Conservation (phyloP, 2,888 invertebrate genomes). For the Melitaea athalia region DNA sequence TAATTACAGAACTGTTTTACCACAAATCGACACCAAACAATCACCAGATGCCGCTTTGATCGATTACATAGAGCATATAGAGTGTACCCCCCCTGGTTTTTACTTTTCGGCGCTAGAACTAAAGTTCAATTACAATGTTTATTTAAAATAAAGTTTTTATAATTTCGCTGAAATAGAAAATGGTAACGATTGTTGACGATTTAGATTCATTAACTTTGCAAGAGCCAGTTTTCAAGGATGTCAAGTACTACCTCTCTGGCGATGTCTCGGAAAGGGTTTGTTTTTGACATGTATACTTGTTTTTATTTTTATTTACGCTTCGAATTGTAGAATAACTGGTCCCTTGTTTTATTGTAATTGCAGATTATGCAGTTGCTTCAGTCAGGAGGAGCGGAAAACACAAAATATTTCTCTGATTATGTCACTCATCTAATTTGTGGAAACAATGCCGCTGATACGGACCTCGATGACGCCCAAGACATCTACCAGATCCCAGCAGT, state of each 20-base stretch:
- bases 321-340: slow-evolving; percentile 52
- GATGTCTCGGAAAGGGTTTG: slow-evolving; percentile 88
- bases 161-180: slow-evolving; percentile 58
- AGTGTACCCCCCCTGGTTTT: too few relatives aligned
- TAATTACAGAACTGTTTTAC: too few relatives aligned
- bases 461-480: slow-evolving; percentile 94
- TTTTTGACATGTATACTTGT: slow-evolving; percentile 57
- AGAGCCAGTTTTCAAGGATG: slow-evolving; percentile 89
- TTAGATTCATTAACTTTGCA: slow-evolving; percentile 78
- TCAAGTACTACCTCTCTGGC: slow-evolving; percentile 92
- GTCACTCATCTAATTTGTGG: slow-evolving; percentile 97
- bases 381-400: slow-evolving; percentile 93
- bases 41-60: too few relatives aligned
- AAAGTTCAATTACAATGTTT: slow-evolving; percentile 61
- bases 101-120: slow-evolving; percentile 61
- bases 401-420: slow-evolving; percentile 94
- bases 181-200: slow-evolving; percentile 81
- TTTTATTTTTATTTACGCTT: slow-evolving; percentile 57
- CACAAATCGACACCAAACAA: too few relatives aligned
- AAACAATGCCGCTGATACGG: slow-evolving; percentile 91
- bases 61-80: too few relatives aligned
- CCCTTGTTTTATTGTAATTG: slow-evolving; percentile 59
- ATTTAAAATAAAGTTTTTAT: slow-evolving; percentile 50
- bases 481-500: slow-evolving; percentile 96
- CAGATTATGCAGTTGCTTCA: slow-evolving; percentile 90